Evolutionary conservation across 2,888 invertebrate genomes (phyloP).

Genomic region (Lasioglossum lativentre): DNA sequence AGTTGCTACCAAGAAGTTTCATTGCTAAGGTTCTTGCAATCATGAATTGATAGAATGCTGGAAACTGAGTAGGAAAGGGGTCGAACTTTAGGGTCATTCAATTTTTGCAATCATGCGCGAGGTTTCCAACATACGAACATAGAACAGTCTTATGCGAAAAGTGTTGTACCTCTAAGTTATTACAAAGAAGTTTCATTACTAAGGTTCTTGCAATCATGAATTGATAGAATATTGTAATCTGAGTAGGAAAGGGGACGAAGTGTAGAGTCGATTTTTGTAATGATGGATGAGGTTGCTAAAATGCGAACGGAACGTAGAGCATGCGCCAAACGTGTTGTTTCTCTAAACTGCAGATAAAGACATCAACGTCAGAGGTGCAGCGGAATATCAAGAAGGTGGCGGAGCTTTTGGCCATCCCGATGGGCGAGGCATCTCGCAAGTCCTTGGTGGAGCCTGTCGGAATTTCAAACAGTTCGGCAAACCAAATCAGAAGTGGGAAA

Average conservation of each 20-base stretch:
- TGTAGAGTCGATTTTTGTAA: neutral
- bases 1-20: too few relatives aligned
- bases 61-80: neutral
- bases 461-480: slow-evolving; percentile 62
- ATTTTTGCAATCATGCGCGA: neutral
- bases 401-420: slow-evolving; percentile 70
- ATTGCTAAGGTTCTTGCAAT: too few relatives aligned
- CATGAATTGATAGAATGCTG: neutral
- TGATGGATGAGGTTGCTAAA: neutral
- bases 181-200: neutral
- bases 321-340: neutral
- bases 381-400: slow-evolving; percentile 73
- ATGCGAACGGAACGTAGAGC: neutral
- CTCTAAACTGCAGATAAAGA: slow-evolving; percentile 66
- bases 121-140: neutral
- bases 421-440: slow-evolving; percentile 61
- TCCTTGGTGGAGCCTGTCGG: slow-evolving; percentile 68
- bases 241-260: neutral
- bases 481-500: slow-evolving; percentile 58
- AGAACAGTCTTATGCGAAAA: neutral
- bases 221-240: neutral
- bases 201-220: neutral
- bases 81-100: neutral
- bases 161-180: neutral
- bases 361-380: slow-evolving; percentile 67